These are phyloP conservation scores for Bradypus variegatus DNA, from an alignment of 2,797 vertebrate genomes.

Conservation along the genomic window DNA sequence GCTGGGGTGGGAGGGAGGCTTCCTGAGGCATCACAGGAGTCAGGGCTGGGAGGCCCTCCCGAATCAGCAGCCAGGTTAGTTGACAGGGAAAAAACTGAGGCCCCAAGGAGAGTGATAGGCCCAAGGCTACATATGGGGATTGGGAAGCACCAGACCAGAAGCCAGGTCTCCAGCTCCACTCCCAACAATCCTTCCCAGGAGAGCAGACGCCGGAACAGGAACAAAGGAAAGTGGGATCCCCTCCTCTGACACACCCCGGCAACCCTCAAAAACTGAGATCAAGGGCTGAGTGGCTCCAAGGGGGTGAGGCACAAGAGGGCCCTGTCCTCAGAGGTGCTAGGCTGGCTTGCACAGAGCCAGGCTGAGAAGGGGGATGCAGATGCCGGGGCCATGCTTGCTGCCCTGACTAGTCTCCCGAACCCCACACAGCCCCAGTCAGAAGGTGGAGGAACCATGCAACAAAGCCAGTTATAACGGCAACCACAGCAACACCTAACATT, in stretches of 20 bases:
- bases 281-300: not conserved
- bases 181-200: not conserved
- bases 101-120: not conserved
- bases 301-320: not conserved
- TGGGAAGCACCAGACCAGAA: not conserved
- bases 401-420: not conserved
- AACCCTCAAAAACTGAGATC: not conserved
- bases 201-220: not conserved
- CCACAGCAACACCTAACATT: not conserved
- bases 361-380: not conserved
- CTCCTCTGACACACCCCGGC: not conserved
- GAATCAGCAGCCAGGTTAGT: not conserved
- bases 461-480: not conserved
- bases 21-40: not conserved
- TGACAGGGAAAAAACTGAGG: slow-evolving; percentile 1
- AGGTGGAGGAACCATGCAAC: not conserved
- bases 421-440: too few species aligned
- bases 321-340: not conserved
- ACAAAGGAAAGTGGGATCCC: not conserved
- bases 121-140: not conserved
- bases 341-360: not conserved
- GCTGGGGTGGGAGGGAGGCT: not conserved
- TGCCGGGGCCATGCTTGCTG: not conserved
- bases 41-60: not conserved
- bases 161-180: not conserved